Conservation (phyloP, 1,140 invertebrate genomes). For the Drosophila miranda region DNA sequence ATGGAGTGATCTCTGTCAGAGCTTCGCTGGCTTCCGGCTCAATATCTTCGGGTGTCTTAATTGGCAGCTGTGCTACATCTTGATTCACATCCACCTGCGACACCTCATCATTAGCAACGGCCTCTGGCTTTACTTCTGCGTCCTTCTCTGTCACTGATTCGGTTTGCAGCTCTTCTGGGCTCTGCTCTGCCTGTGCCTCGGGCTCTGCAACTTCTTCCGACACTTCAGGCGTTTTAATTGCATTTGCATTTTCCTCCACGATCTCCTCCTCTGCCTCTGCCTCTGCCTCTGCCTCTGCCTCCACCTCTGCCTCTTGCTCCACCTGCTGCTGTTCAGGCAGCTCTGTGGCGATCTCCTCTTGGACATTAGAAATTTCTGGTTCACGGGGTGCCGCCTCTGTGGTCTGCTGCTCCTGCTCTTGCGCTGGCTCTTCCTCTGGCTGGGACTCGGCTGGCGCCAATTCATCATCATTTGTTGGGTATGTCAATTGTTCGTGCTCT, state of each 20-base stretch:
- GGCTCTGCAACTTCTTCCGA: constrained; percentile 66
- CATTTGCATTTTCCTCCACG: constrained; percentile 63
- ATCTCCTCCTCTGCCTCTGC: constrained; percentile 14
- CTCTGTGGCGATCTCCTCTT: constrained; percentile 24
- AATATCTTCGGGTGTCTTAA: constrained; percentile 38
- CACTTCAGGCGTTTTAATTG: constrained; percentile 78
- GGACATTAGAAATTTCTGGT: constrained; percentile 32
- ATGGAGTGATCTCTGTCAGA: constrained; percentile 12
- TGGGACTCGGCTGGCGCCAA: constrained; percentile 64
- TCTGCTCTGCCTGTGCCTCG: constrained; percentile 30
- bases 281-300: constrained; percentile 10
- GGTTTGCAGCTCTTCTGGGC: background rate
- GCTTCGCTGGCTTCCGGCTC: constrained; percentile 32
- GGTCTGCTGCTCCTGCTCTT: constrained; percentile 36
- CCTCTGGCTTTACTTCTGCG: constrained; percentile 1
- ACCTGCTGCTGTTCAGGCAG: constrained; percentile 6
- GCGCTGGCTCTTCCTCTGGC: constrained; percentile 24
- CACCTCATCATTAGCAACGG: constrained; percentile 54
- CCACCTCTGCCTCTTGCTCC: background rate
- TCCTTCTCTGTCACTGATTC: constrained; percentile 6
- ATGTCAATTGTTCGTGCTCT: constrained; percentile 74
- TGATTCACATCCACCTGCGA: constrained; percentile 41
- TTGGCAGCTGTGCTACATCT: constrained; percentile 22
- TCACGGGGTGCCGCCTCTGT: constrained; percentile 36
- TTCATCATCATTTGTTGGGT: constrained; percentile 81